A percentile compares a stretch with the other conserved stretches of the same genome.
Evolutionary conservation across 1,140 invertebrate genomes (phyloP).

Genomic region (Helicoverpa armigera): DNA sequence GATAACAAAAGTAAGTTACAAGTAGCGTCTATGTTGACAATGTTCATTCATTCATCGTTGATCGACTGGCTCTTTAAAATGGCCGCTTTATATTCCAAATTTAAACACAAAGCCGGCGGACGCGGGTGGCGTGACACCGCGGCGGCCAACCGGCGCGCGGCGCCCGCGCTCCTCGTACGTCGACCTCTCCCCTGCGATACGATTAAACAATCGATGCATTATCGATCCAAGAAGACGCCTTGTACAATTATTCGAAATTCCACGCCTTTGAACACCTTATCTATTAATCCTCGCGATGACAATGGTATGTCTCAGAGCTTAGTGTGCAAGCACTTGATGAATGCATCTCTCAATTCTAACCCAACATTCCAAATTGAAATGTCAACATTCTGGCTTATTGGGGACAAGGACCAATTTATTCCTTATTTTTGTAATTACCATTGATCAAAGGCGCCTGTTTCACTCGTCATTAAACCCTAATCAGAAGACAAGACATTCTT

Average conservation of each 20-base stretch:
- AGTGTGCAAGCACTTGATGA: not conserved
- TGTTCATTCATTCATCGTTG: constrained; percentile 53
- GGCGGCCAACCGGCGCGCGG: constrained; percentile 61
- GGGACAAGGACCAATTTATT: not conserved
- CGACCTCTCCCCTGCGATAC: constrained; percentile 60
- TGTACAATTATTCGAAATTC: constrained; percentile 31
- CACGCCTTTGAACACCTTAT: constrained; percentile 19
- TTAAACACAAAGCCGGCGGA: constrained; percentile 63
- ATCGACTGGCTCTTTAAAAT: constrained; percentile 35
- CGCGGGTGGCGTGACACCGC: constrained; percentile 70
- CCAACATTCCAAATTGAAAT: not conserved
- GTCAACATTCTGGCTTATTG: not conserved
- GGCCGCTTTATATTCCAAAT: constrained; percentile 69
- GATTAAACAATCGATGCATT: constrained; percentile 46
- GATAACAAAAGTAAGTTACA: constrained; percentile 28
- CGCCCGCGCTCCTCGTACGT: constrained; percentile 58
- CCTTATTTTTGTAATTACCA: not conserved
- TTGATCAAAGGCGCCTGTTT: not conserved
- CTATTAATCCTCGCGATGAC: constrained; percentile 18
- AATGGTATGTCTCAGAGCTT: constrained; percentile 3
- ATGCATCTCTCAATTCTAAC: not conserved
- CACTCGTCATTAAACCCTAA: not conserved
- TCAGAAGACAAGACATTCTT: not conserved
- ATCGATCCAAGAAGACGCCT: constrained; percentile 40
- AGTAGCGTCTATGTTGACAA: constrained; percentile 34